Base-by-base conservation (phyloP, 2,888 invertebrate species). In the Agrochola litura region DNA sequence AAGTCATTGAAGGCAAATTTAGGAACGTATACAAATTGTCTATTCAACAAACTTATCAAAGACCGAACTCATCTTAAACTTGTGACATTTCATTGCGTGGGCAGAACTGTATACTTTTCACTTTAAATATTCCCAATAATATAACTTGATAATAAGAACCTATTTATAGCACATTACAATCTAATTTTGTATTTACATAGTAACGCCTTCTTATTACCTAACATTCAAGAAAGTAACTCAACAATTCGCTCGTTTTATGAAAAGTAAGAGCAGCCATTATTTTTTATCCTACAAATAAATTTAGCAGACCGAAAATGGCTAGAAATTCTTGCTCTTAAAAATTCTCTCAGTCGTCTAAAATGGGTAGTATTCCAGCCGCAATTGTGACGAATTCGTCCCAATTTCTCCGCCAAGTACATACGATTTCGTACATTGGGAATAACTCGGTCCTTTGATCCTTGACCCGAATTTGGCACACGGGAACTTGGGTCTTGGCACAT, bases 381-480 rank as follows among this genome's bases (percentile, higher is more conserved):
- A 85, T 86, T 85, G 81, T 86, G 81, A 78, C 76, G 66, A 82
- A 86, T 89, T 88, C 70, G 82, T 65, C 72, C 73, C 85, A 83
- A 86, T 83, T 81, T 83, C 68, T 60, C 25, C 65, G 30, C 54
- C 22, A 54, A 82, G 67, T 83, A 81, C 52, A 52, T 72, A 70
- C 65, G 67, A 81, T 85, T 80, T 71, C 49, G 68, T 74, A 77
- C 58, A 85, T 69, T 76, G 71, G 58, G 43, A 75, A 82, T 77
- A 82, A 82, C 74, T 82, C 66, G 60, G 77, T 79, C 61, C 70
- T 82, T 83, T 88, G 86, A 88, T 87, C 86, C 86, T 88, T 90
- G 89, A 86, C 89, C 89, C 68, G 76, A 75, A 87, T 88, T 80
- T 73, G 68, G 71, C 63, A 58, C 79, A 85, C 77, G 73, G 78